phyloP scores from a whole-genome alignment of 92 coral and sea anemone species.

The Heteractis magnifica region DNA sequence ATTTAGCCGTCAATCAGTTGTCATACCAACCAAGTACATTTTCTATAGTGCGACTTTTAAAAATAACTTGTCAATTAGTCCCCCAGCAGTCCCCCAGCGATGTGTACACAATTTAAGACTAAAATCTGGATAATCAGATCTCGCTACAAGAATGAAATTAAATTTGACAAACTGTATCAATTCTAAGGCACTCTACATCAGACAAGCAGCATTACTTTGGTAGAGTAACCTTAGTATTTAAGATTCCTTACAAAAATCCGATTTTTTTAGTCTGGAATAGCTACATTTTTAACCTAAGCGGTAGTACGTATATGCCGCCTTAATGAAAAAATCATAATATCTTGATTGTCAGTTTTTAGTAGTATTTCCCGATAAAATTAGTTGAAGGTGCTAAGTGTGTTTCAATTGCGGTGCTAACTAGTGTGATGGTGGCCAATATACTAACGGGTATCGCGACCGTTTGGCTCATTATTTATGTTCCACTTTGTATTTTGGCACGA shows the following conservation, averaged over 20 bases:
- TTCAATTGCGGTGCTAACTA: neutral
- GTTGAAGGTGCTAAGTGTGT: neutral
- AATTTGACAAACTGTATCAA: too few relatives aligned
- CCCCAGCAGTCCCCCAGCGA: neutral
- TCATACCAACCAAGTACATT: slow-evolving; percentile 18
- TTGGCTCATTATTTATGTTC: neutral
- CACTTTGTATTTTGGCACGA: neutral
- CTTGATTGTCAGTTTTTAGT: too few relatives aligned
- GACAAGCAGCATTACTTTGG: too few relatives aligned
- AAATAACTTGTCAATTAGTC: neutral
- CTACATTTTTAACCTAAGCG: too few relatives aligned
- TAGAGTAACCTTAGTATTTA: too few relatives aligned
- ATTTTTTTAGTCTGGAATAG: too few relatives aligned
- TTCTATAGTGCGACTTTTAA: slow-evolving; percentile 2
- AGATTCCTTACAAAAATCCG: too few relatives aligned
- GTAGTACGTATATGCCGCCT: too few relatives aligned
- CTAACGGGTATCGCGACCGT: neutral
- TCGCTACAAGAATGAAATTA: neutral
- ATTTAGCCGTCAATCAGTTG: slow-evolving; percentile 20
- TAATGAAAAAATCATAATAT: too few relatives aligned
- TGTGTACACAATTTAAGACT: neutral
- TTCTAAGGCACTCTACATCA: too few relatives aligned
- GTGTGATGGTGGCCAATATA: neutral
- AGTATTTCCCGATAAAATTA: neutral
- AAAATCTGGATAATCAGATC: neutral